Evolutionary conservation across 2,888 invertebrate genomes (phyloP).

Genomic region (Vesta saturnalis): DNA sequence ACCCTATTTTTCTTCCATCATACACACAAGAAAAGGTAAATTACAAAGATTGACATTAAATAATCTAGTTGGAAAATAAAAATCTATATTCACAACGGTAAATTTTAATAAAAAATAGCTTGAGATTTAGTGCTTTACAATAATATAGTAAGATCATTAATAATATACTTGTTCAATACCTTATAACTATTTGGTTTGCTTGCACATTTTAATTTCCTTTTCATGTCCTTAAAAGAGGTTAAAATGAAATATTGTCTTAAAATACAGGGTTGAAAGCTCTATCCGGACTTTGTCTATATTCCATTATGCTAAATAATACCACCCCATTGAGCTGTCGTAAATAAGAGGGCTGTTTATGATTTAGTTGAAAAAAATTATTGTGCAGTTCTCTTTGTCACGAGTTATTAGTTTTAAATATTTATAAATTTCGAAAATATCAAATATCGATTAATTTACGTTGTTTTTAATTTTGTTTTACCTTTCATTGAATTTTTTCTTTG

Average conservation of each 20-base stretch:
- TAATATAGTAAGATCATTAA: too few relatives aligned
- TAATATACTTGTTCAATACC: too few relatives aligned
- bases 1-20: too few relatives aligned
- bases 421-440: neutral
- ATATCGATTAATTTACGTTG: neutral
- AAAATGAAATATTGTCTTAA: slow-evolving; percentile 49
- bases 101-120: too few relatives aligned
- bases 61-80: too few relatives aligned
- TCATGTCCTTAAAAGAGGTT: slow-evolving; percentile 30
- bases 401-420: slow-evolving; percentile 38
- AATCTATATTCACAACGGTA: too few relatives aligned
- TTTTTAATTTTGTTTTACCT: too few relatives aligned
- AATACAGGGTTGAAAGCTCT: slow-evolving; percentile 44
- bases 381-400: slow-evolving; percentile 41
- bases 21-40: too few relatives aligned
- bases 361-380: slow-evolving; percentile 47
- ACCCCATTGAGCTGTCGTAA: slow-evolving; percentile 49
- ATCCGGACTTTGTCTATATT: slow-evolving; percentile 46
- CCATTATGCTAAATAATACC: slow-evolving; percentile 54
- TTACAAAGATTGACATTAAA: too few relatives aligned
- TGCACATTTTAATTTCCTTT: slow-evolving; percentile 36
- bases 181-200: too few relatives aligned
- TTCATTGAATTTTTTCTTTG: too few relatives aligned
- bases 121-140: too few relatives aligned
- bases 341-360: slow-evolving; percentile 52